phyloP scores from a whole-genome alignment of 2,113 vertebrate species.

The Mola mola region DNA sequence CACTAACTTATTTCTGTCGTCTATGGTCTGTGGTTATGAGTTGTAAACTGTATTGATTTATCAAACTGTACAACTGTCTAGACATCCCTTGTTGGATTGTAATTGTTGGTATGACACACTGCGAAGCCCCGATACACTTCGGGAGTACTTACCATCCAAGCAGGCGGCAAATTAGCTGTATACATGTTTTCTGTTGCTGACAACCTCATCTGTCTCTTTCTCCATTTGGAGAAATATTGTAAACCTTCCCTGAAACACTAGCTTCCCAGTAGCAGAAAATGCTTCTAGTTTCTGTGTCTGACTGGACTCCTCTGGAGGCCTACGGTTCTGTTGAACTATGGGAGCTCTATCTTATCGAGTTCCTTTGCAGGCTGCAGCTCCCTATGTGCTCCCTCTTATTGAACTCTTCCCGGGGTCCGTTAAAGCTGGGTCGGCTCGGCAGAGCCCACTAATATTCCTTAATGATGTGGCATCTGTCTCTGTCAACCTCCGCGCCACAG shows the following conservation, averaged over 20 bases:
- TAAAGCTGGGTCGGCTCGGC: slow-evolving; percentile 72
- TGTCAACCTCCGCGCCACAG: slow-evolving; percentile 71
- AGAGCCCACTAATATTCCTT: slow-evolving; percentile 85
- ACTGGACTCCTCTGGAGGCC: slow-evolving; percentile 50
- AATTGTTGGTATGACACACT: background rate
- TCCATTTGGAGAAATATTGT: slow-evolving; percentile 2
- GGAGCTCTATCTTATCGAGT: slow-evolving; percentile 63
- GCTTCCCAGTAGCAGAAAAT: slow-evolving; percentile 33
- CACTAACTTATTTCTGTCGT: too few relatives aligned
- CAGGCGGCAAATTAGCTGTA: slow-evolving; percentile 39
- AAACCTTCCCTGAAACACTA: slow-evolving; percentile 33
- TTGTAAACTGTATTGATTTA: too few relatives aligned
- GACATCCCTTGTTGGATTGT: background rate
- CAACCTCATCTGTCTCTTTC: slow-evolving; percentile 23
- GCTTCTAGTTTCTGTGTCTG: slow-evolving; percentile 20
- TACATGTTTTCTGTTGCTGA: slow-evolving; percentile 24
- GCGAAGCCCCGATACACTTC: slow-evolving; percentile 8
- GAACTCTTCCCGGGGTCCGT: slow-evolving; percentile 74
- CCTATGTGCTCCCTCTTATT: slow-evolving; percentile 73
- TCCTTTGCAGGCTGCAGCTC: slow-evolving; percentile 51
- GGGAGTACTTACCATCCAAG: slow-evolving; percentile 17
- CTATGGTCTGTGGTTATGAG: too few relatives aligned
- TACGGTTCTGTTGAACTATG: slow-evolving; percentile 40
- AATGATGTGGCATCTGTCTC: slow-evolving; percentile 84
- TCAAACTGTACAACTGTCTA: too few relatives aligned